Base-by-base conservation (phyloP, 1,140 invertebrate species). In the Drosophila paulistorum region DNA sequence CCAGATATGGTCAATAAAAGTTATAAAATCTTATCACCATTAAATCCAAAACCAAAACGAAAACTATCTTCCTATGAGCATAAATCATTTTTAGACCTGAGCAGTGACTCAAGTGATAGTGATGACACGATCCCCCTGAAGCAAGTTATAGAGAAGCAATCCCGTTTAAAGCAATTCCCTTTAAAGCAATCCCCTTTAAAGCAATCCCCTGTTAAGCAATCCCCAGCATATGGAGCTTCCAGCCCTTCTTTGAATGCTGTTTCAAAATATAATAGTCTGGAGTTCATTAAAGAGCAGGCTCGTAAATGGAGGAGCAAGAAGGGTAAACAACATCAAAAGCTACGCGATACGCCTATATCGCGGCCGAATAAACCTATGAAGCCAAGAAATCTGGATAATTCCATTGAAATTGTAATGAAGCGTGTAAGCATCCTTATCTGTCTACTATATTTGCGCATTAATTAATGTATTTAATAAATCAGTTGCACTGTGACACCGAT, bases 341-440 rank as follows among this genome's bases (percentile, higher is more conserved):
- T 39, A 20, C 6, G 17, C 10, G 6, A 2, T 7, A 20, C 48
- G 4, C 63, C 51, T 4, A 41, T 14, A 42, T 42, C 37, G 37
- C 35, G 14, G 10, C 26, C 39, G 5, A 3, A 9, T 33, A 59
- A 13, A 4, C 48, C 1, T 3, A 5, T 33, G 3, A 48, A 7
- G 35, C 35, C 7, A 9, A 7, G 14, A 9, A n/a, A 6, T 20
- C 4, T 3, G 6, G 11, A 26, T 7, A 30, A 65, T 33, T n/a
- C 39, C 10, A 37, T 51, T 3, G 41, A 37, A 2, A 7, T 5
- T 7, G 3, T 42, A 5, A 7, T 54, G 9, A 17, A 51, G 11
- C 17, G 17, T 5, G 69, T 71, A 68, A 71, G 62, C 45, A 48
- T 57, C 5, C 23, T 10, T 14, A 35, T 58, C 1, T 55, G 7